Conservation (phyloP, 2,797 vertebrate genomes). For the Enteromius radiatus region DNA sequence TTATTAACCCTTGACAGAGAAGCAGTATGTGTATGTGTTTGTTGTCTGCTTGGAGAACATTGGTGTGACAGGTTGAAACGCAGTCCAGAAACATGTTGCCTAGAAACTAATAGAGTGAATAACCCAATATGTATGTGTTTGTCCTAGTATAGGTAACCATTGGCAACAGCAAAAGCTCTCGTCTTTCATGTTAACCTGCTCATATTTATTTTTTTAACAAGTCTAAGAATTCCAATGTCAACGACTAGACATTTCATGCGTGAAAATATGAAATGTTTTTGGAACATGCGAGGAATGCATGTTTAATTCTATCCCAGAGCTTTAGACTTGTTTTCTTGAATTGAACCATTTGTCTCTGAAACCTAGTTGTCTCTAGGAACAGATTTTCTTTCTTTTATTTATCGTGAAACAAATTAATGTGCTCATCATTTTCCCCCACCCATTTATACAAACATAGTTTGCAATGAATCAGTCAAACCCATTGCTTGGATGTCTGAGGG, state of each 20-base stretch:
- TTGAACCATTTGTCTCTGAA: neutral
- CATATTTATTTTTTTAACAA: slow-evolving; percentile 47
- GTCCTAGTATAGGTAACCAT: slow-evolving; percentile 64
- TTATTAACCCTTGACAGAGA: slow-evolving; percentile 48
- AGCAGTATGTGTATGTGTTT: slow-evolving; percentile 58
- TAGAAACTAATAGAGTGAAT: slow-evolving; percentile 63
- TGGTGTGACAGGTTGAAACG: slow-evolving; percentile 63
- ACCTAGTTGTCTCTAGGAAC: neutral
- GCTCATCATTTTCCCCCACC: neutral
- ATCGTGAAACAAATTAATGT: neutral
- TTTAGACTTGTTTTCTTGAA: neutral
- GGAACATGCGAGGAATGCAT: neutral
- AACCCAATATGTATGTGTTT: slow-evolving; percentile 62
- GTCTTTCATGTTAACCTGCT: slow-evolving; percentile 52
- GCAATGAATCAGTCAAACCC: slow-evolving; percentile 3
- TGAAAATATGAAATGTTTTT: slow-evolving; percentile 24
- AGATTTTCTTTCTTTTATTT: neutral
- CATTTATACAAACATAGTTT: neutral
- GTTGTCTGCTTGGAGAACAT: slow-evolving; percentile 57
- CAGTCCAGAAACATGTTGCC: slow-evolving; percentile 63
- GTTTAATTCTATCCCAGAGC: slow-evolving; percentile 7
- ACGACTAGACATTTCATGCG: slow-evolving; percentile 33
- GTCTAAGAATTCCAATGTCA: slow-evolving; percentile 45
- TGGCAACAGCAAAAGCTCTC: slow-evolving; percentile 60
- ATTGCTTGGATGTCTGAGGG: slow-evolving; percentile 23